Evolutionary conservation across 2,888 invertebrate species (phyloP).

Genomic region (Magallana nippona): DNA sequence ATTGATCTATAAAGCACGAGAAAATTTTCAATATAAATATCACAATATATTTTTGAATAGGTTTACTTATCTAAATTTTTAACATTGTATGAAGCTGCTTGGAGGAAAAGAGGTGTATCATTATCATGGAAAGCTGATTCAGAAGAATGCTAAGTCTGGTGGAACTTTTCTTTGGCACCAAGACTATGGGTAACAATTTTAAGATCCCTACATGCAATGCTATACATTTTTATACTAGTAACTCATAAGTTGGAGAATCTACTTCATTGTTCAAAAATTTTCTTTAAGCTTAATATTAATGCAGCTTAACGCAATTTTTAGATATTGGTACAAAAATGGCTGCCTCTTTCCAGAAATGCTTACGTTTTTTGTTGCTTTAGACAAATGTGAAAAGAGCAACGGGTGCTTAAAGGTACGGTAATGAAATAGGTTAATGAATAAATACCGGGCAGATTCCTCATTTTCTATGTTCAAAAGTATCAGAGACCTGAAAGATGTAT

Average conservation of each 20-base stretch:
- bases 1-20: too few species aligned
- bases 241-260: background rate
- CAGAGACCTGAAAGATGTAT: too few species aligned
- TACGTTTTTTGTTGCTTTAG: conserved; percentile 72
- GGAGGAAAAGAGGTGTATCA: conserved; percentile 73
- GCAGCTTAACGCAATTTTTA: background rate
- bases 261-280: background rate
- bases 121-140: conserved; percentile 76
- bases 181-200: conserved; percentile 70
- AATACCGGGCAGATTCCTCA: too few species aligned
- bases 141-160: conserved; percentile 72
- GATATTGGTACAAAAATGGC: conserved; percentile 76
- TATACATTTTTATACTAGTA: background rate
- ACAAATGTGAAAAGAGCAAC: conserved; percentile 64
- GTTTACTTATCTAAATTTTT: too few species aligned
- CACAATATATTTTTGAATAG: too few species aligned
- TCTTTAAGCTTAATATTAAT: background rate
- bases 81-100: conserved; percentile 65
- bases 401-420: conserved; percentile 67
- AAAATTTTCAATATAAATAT: too few species aligned
- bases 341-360: conserved; percentile 71
- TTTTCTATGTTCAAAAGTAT: too few species aligned
- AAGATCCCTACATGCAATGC: background rate
- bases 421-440: background rate
- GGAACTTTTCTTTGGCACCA: conserved; percentile 76